Conservation (phyloP, 92 coral and sea anemone species). For the Paramuricea clavata region DNA sequence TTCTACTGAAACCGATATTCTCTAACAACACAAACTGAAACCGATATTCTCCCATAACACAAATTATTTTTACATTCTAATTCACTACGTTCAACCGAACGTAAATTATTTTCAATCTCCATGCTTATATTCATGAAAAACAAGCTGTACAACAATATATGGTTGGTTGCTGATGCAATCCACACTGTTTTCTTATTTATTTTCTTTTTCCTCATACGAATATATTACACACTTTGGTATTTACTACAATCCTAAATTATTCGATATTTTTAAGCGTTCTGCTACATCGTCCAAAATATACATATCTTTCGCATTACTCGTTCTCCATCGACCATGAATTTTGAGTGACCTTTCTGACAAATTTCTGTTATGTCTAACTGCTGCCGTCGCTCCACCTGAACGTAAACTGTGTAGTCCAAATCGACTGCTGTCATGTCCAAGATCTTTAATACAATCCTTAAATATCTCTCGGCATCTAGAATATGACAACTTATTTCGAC, state of each 20-base stretch:
- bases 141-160: not conserved
- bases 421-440: not conserved
- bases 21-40: no score
- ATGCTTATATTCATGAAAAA: no score
- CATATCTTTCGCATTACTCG: slow-evolving; percentile 31
- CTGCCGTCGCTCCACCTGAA: slow-evolving; percentile 63
- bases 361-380: slow-evolving; percentile 28
- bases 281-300: not conserved
- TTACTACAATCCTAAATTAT: not conserved
- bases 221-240: not conserved
- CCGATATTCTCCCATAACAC: no score
- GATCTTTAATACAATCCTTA: slow-evolving; percentile 11
- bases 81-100: no score
- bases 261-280: not conserved
- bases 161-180: slow-evolving; percentile 7
- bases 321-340: slow-evolving; percentile 53
- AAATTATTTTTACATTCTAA: no score
- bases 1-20: no score
- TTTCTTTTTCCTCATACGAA: not conserved
- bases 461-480: slow-evolving; percentile 44
- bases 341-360: slow-evolving; percentile 45
- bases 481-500: slow-evolving; percentile 30
- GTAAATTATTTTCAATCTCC: no score
- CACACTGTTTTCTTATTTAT: not conserved
- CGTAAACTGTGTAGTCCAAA: slow-evolving; percentile 38